These are phyloP conservation scores for Phyllopteryx taeniolatus DNA, from an alignment of 2,113 vertebrate species.

Conservation along the genomic window DNA sequence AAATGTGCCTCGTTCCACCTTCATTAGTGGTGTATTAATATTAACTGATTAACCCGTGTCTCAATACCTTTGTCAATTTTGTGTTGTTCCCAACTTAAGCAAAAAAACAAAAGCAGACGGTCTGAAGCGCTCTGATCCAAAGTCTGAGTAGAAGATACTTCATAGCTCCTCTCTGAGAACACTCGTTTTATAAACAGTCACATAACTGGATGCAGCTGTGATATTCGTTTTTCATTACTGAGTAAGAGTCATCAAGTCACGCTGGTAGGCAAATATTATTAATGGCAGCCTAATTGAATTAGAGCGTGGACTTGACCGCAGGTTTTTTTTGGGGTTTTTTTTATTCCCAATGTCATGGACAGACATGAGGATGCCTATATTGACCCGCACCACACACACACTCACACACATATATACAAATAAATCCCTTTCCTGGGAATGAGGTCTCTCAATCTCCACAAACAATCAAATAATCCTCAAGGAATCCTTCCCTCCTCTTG, in stretches of 20 bases:
- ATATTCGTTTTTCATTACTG: constrained; percentile 62
- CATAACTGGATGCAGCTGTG: constrained; percentile 31
- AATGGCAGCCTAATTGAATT: constrained; percentile 71
- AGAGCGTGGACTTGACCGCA: constrained; percentile 65
- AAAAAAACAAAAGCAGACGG: constrained; percentile 31
- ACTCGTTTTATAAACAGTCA: constrained; percentile 42
- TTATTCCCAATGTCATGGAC: constrained; percentile 69
- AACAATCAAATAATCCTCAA: constrained; percentile 74
- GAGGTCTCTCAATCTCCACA: constrained; percentile 70
- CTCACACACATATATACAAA: constrained; percentile 36
- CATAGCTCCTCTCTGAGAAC: constrained; percentile 32
- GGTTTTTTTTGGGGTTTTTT: too few species aligned
- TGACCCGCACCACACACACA: constrained; percentile 34
- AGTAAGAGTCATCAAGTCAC: constrained; percentile 52
- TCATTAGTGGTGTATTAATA: too few species aligned
- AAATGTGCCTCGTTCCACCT: too few species aligned
- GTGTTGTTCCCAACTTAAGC: constrained; percentile 14
- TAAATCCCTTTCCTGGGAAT: constrained; percentile 67
- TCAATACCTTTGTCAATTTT: neutral
- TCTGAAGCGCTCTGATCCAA: constrained; percentile 32
- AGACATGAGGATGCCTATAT: constrained; percentile 58
- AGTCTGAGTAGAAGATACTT: constrained; percentile 23
- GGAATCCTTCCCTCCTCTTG: constrained; percentile 69
- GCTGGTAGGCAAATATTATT: constrained; percentile 56
- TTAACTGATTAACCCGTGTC: neutral